Conservation (phyloP, 2,888 invertebrate genomes). For the Lucinisca nassula region DNA sequence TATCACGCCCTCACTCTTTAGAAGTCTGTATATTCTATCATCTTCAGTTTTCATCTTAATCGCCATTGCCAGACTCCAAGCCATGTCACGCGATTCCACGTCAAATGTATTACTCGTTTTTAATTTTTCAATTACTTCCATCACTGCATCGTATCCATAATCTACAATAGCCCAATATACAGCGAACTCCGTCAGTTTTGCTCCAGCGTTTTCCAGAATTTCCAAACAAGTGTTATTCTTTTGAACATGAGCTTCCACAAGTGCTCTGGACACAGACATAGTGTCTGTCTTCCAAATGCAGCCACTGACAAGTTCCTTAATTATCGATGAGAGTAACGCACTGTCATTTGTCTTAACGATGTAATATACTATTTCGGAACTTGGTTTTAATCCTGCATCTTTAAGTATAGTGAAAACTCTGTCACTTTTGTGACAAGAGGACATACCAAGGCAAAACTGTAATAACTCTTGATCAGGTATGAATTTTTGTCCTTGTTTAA, state of each 20-base stretch:
- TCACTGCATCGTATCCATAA: neutral
- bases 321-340: neutral
- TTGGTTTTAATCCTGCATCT: neutral
- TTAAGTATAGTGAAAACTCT: neutral
- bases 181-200: neutral
- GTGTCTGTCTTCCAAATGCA: neutral
- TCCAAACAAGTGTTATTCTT: neutral
- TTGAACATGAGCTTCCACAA: neutral
- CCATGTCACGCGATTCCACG: neutral
- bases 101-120: neutral
- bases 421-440: neutral
- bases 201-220: neutral
- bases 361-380: neutral
- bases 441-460: neutral
- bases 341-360: neutral
- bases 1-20: neutral
- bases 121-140: neutral
- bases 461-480: slow-evolving; percentile 1
- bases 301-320: neutral
- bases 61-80: neutral
- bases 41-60: neutral
- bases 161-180: neutral
- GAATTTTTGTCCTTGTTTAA: neutral
- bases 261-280: neutral
- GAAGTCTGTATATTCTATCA: neutral